Conservation (phyloP, 2,113 vertebrate genomes). For the Bucco capensis region DNA sequence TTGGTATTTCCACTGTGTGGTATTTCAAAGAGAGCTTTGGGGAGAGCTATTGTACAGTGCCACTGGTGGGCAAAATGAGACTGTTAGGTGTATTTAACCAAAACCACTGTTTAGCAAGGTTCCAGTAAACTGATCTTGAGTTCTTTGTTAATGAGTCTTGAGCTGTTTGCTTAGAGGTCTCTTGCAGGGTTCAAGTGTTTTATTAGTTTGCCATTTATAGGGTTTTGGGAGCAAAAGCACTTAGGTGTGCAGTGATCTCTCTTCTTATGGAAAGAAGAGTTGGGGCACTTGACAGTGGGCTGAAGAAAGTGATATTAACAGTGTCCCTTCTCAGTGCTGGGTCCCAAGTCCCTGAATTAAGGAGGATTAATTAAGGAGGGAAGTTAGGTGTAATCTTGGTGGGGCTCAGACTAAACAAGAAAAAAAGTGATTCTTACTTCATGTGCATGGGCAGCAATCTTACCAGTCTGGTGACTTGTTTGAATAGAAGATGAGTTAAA, state of each 20-base stretch:
- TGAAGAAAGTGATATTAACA: background rate
- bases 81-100: background rate
- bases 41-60: accelerated
- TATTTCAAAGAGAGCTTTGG: background rate
- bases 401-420: background rate
- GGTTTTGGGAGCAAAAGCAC: background rate
- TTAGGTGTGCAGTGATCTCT: background rate
- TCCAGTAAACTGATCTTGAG: background rate
- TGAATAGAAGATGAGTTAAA: background rate
- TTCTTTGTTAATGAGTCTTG: background rate
- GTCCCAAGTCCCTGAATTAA: background rate
- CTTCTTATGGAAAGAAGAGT: accelerated
- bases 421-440: background rate
- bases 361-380: background rate
- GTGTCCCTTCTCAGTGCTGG: background rate
- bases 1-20: background rate
- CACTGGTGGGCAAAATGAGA: background rate
- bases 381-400: background rate
- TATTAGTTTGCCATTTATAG: background rate
- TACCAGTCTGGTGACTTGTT: background rate
- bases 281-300: background rate
- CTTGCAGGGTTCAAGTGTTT: background rate
- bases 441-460: accelerated
- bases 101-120: background rate
- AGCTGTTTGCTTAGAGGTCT: background rate